phyloP scores from a whole-genome alignment of 2,797 vertebrate genomes.

The Gobio occitaniae region DNA sequence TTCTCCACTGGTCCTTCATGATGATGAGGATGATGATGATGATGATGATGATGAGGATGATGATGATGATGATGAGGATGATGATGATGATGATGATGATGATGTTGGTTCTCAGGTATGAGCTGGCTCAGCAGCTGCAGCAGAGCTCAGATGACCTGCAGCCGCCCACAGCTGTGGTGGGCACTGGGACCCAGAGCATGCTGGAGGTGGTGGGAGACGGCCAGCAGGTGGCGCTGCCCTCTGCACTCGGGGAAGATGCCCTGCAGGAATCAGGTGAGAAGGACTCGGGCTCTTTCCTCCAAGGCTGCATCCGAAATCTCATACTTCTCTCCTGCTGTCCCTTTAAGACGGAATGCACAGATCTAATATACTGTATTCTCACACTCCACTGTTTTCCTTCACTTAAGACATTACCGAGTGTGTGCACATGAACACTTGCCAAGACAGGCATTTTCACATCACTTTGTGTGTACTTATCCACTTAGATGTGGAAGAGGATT shows the following conservation, averaged over 20 bases:
- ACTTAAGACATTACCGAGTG: not conserved
- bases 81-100: slow-evolving; percentile 5
- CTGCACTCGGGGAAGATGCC: slow-evolving; percentile 81
- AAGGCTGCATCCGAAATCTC: too few relatives aligned
- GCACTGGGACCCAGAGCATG: slow-evolving; percentile 84
- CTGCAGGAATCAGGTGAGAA: slow-evolving; percentile 87
- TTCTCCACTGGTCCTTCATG: too few relatives aligned
- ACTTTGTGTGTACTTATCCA: too few relatives aligned
- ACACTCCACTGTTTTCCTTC: not conserved
- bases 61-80: too few relatives aligned
- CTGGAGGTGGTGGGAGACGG: slow-evolving; percentile 86
- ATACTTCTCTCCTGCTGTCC: too few relatives aligned
- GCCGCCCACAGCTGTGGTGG: slow-evolving; percentile 64
- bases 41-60: too few relatives aligned
- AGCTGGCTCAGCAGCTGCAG: slow-evolving; percentile 94
- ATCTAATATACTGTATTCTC: too few relatives aligned
- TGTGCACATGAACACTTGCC: not conserved
- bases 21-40: too few relatives aligned
- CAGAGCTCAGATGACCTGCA: slow-evolving; percentile 71
- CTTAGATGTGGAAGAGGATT: too few relatives aligned
- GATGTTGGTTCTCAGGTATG: slow-evolving; percentile 82
- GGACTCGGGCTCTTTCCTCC: too few relatives aligned
- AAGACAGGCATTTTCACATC: too few relatives aligned
- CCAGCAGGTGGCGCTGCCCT: slow-evolving; percentile 83
- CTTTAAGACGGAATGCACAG: too few relatives aligned